Percentiles rank a stretch among this genome's conserved stretches.
Conservation (phyloP, 2,113 vertebrate genomes). For the Ursus arctos region DNA sequence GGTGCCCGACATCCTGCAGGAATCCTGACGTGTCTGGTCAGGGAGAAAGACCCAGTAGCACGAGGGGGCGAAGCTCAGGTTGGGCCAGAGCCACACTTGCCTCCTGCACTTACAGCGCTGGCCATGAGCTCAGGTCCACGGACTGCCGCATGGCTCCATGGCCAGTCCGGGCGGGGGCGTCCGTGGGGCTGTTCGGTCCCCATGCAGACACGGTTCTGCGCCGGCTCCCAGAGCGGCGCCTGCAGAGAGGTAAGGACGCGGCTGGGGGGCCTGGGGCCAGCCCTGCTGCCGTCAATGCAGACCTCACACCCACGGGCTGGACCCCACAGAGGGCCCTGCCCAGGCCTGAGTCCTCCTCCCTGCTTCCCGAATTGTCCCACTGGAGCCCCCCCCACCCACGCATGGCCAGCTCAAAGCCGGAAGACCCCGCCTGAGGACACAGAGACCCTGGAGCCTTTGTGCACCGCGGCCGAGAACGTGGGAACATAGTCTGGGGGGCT, state of each 20-base stretch:
- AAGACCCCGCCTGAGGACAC: no score
- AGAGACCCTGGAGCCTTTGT: no score
- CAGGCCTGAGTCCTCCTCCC: neutral
- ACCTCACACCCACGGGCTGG: neutral
- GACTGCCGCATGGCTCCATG: neutral
- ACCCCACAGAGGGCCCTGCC: neutral
- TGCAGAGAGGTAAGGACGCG: fast-evolving
- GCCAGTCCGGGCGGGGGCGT: neutral
- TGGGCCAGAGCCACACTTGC: neutral
- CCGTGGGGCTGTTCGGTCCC: neutral
- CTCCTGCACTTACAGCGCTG: neutral
- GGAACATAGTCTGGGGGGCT: no score
- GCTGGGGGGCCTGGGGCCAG: neutral
- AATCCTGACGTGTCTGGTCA: no score
- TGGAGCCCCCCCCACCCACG: neutral
- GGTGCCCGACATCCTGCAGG: neutral
- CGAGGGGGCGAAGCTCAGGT: neutral
- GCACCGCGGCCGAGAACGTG: no score
- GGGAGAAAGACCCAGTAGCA: neutral
- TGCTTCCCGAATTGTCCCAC: neutral
- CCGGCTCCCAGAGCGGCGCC: neutral
- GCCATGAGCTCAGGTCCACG: neutral
- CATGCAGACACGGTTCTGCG: fast-evolving
- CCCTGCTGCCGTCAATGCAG: neutral
- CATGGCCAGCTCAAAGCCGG: no score